Evolutionary conservation across 53 echinoderm and acorn worm genomes (phyloP).

Genomic region (Echinometra lucunter): DNA sequence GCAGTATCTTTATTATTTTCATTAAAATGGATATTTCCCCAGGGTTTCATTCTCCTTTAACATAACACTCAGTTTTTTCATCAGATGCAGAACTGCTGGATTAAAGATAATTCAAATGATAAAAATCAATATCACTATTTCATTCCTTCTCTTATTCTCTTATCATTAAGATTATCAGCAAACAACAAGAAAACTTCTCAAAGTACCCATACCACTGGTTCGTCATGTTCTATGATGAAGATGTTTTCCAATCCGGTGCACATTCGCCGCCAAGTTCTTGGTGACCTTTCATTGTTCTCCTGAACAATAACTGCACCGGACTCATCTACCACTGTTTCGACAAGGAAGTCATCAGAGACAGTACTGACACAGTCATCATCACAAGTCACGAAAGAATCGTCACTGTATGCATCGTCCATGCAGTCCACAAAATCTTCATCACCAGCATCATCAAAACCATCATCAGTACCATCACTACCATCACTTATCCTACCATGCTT

Average conservation of each 20-base stretch:
- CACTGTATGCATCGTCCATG: background rate
- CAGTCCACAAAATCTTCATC: background rate
- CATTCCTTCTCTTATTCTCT: too few relatives aligned
- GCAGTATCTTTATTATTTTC: too few relatives aligned
- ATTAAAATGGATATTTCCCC: too few relatives aligned
- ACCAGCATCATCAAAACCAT: background rate
- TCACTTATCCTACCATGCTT: background rate
- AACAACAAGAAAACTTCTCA: background rate
- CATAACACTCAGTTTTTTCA: too few relatives aligned
- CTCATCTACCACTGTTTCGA: background rate
- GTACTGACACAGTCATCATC: background rate
- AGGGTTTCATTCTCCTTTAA: too few relatives aligned
- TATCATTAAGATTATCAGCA: too few relatives aligned
- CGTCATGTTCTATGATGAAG: slow-evolving; percentile 25
- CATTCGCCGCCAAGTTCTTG: background rate
- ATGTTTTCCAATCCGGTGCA: background rate
- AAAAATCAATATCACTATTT: too few relatives aligned
- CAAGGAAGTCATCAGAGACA: too few relatives aligned
- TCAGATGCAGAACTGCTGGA: too few relatives aligned
- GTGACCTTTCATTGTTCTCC: too few relatives aligned
- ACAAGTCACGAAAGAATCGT: slow-evolving; percentile 11
- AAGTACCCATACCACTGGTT: background rate
- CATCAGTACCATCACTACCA: background rate
- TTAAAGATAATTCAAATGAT: too few relatives aligned
- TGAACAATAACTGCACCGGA: too few relatives aligned